Percentiles rank a stretch among this genome's conserved stretches.
phyloP scores from a whole-genome alignment of 2,888 invertebrate genomes.

The Dusona sp. region DNA sequence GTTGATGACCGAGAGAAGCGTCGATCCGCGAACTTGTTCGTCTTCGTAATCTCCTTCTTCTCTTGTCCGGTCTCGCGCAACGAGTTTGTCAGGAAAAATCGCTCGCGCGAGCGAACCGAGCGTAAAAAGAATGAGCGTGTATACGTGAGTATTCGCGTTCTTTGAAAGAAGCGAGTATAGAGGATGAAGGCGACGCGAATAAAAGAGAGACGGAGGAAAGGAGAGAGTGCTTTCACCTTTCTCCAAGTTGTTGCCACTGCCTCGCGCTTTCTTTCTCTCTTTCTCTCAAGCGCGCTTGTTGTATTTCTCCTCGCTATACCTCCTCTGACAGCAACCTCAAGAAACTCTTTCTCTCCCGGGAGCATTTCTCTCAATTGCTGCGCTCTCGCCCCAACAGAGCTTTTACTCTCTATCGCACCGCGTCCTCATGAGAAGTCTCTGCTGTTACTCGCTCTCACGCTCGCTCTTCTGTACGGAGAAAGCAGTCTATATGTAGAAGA shows the following conservation, averaged over 20 bases:
- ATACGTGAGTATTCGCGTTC: conserved; percentile 56
- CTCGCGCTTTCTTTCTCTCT: conserved; percentile 50
- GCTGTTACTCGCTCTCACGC: conserved; percentile 38
- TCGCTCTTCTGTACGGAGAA: conserved; percentile 64
- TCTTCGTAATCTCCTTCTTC: conserved; percentile 19
- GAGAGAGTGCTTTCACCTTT: conserved; percentile 85
- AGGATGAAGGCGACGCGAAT: conserved; percentile 46
- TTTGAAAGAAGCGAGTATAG: conserved; percentile 37
- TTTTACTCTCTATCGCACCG: conserved; percentile 83
- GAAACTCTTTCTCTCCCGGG: conserved; percentile 40
- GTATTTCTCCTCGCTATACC: conserved; percentile 39
- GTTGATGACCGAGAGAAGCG: conserved; percentile 49
- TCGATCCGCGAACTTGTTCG: conserved; percentile 46
- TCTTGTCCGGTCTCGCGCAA: conserved; percentile 30
- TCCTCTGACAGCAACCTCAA: conserved; percentile 34
- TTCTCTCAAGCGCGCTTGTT: conserved; percentile 43
- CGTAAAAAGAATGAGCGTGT: conserved; percentile 40
- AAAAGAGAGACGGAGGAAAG: conserved; percentile 6
- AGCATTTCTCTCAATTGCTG: conserved; percentile 57
- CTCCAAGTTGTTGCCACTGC: conserved; percentile 73
- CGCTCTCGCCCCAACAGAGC: conserved; percentile 73
- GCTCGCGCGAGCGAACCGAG: conserved; percentile 48
- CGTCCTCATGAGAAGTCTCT: conserved; percentile 19
- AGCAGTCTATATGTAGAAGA: conserved; percentile 54
- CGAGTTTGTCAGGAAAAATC: conserved; percentile 56